A percentile compares a stretch with the other conserved stretches of the same genome.
These are phyloP conservation scores for Lobophora halterata DNA, from an alignment of 2,888 invertebrate genomes.

Conservation along the genomic window DNA sequence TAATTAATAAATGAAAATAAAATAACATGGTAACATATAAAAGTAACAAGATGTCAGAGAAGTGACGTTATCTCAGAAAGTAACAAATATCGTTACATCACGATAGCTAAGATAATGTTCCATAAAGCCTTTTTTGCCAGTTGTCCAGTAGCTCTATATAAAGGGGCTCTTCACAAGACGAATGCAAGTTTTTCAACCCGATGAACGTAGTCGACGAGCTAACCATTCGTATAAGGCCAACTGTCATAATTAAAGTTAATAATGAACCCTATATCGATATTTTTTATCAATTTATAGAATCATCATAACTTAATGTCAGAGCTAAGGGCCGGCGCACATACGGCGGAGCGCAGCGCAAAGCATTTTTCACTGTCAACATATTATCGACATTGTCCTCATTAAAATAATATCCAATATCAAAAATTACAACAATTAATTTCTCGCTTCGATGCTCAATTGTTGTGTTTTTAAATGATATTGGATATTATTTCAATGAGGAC, in stretches of 20 bases:
- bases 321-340: too few species aligned
- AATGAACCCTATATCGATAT: constrained; percentile 63
- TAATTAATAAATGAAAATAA: too few species aligned
- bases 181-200: constrained; percentile 59
- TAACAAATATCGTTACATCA: constrained; percentile 48
- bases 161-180: constrained; percentile 48
- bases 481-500: too few species aligned
- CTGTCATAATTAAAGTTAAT: constrained; percentile 79
- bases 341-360: too few species aligned
- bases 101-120: constrained; percentile 52
- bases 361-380: too few species aligned
- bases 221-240: constrained; percentile 72
- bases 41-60: constrained; percentile 11
- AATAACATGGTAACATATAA: too few species aligned
- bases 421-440: too few species aligned
- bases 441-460: too few species aligned
- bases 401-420: too few species aligned
- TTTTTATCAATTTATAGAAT: constrained; percentile 64
- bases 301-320: constrained; percentile 72
- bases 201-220: constrained; percentile 53
- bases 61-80: constrained; percentile 35
- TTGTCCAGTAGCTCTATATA: constrained; percentile 62
- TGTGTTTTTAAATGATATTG: too few species aligned
- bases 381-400: too few species aligned
- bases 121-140: constrained; percentile 55